Evolutionary conservation across 2,113 vertebrate genomes (phyloP).

Genomic region (Rhinolophus sinicus): DNA sequence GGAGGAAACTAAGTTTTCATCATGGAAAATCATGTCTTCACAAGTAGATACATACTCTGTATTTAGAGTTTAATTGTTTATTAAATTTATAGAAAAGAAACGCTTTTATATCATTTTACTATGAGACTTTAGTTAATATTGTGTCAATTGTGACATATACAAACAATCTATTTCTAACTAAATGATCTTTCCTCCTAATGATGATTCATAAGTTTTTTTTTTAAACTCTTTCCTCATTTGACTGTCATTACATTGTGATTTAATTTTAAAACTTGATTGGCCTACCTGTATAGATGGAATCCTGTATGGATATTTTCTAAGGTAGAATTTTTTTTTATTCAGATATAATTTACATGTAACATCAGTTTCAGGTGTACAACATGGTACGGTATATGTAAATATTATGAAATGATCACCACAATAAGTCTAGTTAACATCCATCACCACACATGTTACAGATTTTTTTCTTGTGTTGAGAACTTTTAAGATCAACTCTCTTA

Average conservation of each 20-base stretch:
- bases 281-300: neutral
- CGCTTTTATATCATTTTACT: neutral
- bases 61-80: conserved; percentile 9
- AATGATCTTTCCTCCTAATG: conserved; percentile 41
- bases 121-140: neutral
- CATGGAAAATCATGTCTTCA: neutral
- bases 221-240: neutral
- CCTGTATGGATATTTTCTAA: conserved; percentile 20
- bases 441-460: neutral
- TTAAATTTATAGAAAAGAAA: conserved; percentile 30
- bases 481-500: neutral
- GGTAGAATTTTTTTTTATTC: neutral
- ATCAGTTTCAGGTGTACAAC: neutral
- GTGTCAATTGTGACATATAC: neutral
- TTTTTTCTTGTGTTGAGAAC: neutral
- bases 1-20: neutral
- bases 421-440: neutral
- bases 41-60: neutral
- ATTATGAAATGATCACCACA: neutral
- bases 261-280: neutral
- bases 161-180: neutral
- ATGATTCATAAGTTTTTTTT: neutral
- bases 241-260: neutral
- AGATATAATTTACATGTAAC: neutral
- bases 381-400: neutral